Evolutionary conservation across 2,797 vertebrate genomes (phyloP).

Genomic region (Falco columbarius): DNA sequence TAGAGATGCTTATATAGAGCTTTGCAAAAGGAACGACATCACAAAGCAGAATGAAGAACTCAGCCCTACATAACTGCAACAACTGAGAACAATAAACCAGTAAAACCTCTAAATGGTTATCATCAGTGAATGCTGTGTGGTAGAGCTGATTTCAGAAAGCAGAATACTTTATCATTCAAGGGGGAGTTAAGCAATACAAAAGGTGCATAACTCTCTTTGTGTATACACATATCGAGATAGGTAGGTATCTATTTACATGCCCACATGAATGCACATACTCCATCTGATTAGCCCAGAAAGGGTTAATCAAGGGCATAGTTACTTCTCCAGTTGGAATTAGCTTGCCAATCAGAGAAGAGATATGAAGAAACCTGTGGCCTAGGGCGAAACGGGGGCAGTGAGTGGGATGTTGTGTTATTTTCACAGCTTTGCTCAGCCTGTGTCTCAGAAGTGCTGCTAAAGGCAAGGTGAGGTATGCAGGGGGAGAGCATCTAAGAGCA

Average conservation of each 20-base stretch:
- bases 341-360: neutral
- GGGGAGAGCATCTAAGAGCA: neutral
- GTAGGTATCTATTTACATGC: neutral
- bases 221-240: neutral
- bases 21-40: neutral
- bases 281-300: neutral
- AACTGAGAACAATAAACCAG: neutral
- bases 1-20: neutral
- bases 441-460: neutral
- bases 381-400: neutral
- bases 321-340: neutral
- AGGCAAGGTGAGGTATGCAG: neutral
- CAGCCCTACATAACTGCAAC: neutral
- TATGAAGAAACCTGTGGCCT: neutral
- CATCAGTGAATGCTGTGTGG: neutral
- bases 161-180: neutral
- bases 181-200: neutral
- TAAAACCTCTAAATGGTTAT: neutral
- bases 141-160: neutral
- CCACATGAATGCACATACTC: neutral
- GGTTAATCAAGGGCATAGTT: slow-evolving; percentile 2
- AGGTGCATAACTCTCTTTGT: fast-evolving
- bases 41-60: neutral
- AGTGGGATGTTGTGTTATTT: neutral
- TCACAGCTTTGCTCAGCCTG: neutral